A percentile compares a stretch with the other conserved stretches of the same genome.
Evolutionary conservation across 2,888 invertebrate species (phyloP).

Genomic region (Tuta absoluta): DNA sequence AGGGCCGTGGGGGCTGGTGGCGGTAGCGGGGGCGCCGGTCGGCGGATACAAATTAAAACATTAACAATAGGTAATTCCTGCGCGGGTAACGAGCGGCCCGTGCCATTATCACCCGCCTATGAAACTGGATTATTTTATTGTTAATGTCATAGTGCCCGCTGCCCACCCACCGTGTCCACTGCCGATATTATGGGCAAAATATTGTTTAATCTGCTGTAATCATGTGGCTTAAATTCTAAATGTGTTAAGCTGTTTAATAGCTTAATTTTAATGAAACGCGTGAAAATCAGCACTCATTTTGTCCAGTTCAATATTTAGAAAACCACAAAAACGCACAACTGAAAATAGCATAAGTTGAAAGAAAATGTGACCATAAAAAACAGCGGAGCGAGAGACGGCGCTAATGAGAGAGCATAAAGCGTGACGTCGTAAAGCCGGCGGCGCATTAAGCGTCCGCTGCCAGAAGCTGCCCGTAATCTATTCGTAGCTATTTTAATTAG

Average conservation of each 20-base stretch:
- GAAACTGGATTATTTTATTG: conserved; percentile 73
- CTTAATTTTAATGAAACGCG: conserved; percentile 40
- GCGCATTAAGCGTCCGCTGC: conserved; percentile 73
- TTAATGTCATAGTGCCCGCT: conserved; percentile 55
- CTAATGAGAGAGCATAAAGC: conserved; percentile 79
- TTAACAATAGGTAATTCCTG: conserved; percentile 76
- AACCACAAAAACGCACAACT: conserved; percentile 22
- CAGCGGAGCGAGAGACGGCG: conserved; percentile 64
- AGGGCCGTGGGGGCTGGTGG: conserved; percentile 17
- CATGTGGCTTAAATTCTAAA: conserved; percentile 16
- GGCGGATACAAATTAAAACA: conserved; percentile 75
- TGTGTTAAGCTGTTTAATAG: conserved; percentile 16
- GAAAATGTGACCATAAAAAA: conserved; percentile 66
- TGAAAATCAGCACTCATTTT: conserved; percentile 44
- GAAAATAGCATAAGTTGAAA: conserved; percentile 40
- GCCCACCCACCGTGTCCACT: conserved; percentile 52
- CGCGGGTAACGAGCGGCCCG: conserved; percentile 69
- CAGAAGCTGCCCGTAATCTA: conserved; percentile 78
- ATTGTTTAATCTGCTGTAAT: conserved; percentile 41
- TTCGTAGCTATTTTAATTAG: conserved; percentile 79
- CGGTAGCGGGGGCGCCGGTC: conserved; percentile 34
- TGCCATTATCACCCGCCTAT: conserved; percentile 70
- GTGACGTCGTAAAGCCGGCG: conserved; percentile 77
- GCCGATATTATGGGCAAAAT: conserved; percentile 57
- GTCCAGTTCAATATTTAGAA: not conserved